phyloP scores from a whole-genome alignment of 1,140 invertebrate genomes.

The Nasonia giraulti region DNA sequence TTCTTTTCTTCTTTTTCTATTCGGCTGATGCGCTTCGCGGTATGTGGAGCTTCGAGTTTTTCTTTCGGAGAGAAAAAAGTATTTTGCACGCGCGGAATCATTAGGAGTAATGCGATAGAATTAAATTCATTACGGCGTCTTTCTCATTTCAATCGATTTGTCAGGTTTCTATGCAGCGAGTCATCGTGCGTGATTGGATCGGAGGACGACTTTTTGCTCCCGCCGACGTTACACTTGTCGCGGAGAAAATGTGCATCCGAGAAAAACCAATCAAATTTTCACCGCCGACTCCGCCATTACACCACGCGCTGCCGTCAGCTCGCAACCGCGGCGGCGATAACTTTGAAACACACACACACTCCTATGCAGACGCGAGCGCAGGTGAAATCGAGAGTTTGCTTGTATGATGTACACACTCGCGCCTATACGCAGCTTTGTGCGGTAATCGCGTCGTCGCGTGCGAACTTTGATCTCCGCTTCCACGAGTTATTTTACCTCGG shows the following conservation, averaged over 20 bases:
- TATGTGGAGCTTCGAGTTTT: too few species aligned
- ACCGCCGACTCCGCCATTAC: too few species aligned
- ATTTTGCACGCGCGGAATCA: not conserved
- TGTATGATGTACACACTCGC: too few species aligned
- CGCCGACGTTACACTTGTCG: too few species aligned
- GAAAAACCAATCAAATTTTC: too few species aligned
- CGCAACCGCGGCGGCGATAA: too few species aligned
- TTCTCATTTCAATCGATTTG: not conserved
- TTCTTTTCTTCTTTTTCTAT: not conserved
- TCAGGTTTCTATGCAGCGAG: not conserved
- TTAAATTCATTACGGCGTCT: not conserved
- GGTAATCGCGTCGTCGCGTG: constrained; percentile 6
- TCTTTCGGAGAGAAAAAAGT: too few species aligned
- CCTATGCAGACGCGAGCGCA: not conserved
- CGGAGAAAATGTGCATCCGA: too few species aligned
- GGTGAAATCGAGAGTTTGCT: constrained; percentile 17
- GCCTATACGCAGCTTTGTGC: not conserved
- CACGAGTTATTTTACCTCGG: not conserved
- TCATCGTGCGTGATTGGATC: too few species aligned
- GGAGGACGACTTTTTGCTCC: too few species aligned
- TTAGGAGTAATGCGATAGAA: not conserved
- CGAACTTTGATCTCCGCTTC: not conserved
- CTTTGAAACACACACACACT: too few species aligned
- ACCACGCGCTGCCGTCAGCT: too few species aligned
- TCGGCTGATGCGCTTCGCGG: not conserved